These are phyloP conservation scores for Oryzias celebensis DNA, from an alignment of 2,113 vertebrate genomes.

Conservation along the genomic window DNA sequence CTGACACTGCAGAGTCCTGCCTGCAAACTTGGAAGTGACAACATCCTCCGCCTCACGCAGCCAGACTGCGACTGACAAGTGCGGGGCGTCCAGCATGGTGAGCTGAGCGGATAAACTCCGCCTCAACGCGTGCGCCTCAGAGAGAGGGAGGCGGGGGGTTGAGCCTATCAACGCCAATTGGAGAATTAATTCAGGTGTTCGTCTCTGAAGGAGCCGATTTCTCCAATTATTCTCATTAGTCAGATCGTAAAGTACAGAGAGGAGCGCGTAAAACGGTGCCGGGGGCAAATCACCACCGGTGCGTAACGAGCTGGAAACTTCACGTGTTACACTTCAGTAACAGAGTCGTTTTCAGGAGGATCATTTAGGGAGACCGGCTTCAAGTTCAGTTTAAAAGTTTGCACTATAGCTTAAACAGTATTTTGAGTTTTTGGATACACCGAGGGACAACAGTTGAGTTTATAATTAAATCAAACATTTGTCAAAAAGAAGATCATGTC, in stretches of 20 bases:
- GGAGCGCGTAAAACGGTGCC: constrained; percentile 6
- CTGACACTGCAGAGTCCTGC: constrained; percentile 9
- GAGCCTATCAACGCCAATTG: constrained; percentile 41
- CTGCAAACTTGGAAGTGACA: neutral
- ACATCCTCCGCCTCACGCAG: constrained; percentile 34
- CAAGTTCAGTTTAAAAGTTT: no score
- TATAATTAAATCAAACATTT: no score
- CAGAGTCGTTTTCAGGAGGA: no score
- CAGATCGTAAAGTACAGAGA: neutral
- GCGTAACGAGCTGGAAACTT: constrained; percentile 1
- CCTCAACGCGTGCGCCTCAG: constrained; percentile 39
- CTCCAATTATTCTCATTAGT: constrained; percentile 28
- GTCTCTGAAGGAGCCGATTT: constrained; percentile 30
- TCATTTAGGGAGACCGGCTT: no score
- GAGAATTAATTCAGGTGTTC: constrained; percentile 39
- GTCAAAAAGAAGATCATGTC: no score
- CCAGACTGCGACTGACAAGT: constrained; percentile 67
- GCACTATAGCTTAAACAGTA: no score
- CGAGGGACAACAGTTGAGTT: no score
- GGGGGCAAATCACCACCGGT: constrained; percentile 1
- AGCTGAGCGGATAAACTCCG: constrained; percentile 64
- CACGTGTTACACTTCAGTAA: no score
- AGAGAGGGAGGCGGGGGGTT: constrained; percentile 35
- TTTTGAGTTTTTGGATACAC: no score
- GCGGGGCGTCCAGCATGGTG: constrained; percentile 52